These are phyloP conservation scores for Enteromius paludinosus DNA, from an alignment of 2,797 vertebrate species.

Conservation along the genomic window DNA sequence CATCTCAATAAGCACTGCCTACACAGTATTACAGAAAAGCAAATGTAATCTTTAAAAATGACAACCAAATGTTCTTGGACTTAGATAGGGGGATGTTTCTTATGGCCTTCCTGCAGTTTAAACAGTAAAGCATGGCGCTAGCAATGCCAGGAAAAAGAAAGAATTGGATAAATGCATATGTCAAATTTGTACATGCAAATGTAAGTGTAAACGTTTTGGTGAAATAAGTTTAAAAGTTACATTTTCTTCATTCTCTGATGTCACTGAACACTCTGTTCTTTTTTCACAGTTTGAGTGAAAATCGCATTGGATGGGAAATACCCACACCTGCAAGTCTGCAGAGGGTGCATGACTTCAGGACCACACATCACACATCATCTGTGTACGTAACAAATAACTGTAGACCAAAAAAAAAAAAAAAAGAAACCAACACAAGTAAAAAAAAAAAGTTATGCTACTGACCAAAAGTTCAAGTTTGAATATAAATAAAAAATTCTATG, in stretches of 20 bases:
- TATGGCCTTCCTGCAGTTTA: background rate
- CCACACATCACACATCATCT: conserved; percentile 4
- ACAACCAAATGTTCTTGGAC: conserved; percentile 1
- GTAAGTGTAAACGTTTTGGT: background rate
- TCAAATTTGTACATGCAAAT: background rate
- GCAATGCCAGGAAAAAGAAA: background rate
- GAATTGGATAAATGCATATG: background rate
- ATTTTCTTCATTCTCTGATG: background rate
- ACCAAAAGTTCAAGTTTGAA: background rate
- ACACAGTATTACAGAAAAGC: conserved; percentile 10
- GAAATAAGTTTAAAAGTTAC: background rate
- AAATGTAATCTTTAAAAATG: background rate
- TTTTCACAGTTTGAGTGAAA: background rate
- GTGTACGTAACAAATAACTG: background rate
- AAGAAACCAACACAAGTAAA: background rate
- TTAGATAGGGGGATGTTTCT: background rate
- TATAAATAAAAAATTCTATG: background rate
- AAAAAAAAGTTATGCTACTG: background rate
- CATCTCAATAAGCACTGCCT: conserved; percentile 8
- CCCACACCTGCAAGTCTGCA: background rate
- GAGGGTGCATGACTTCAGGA: background rate
- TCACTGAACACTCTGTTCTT: background rate
- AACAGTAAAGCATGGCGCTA: background rate
- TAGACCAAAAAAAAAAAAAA: no score
- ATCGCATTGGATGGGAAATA: background rate